Conservation (phyloP, 2,797 vertebrate species). For the Takifugu ocellatus region DNA sequence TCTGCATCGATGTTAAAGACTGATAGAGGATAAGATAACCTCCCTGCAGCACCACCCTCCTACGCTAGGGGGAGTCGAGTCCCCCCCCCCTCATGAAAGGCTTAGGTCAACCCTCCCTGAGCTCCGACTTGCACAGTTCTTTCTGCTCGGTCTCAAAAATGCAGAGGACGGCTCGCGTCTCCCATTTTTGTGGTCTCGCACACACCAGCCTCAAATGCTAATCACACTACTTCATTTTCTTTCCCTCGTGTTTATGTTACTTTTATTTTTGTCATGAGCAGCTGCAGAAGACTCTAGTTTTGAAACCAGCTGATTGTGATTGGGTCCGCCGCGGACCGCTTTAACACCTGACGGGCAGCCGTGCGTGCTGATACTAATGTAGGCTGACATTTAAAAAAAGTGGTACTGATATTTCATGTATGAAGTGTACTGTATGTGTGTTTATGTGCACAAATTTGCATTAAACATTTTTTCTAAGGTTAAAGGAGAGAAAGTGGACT, state of each 20-base stretch:
- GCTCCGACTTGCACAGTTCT: conserved; percentile 64
- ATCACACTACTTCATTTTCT: conserved; percentile 36
- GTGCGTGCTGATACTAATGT: conserved; percentile 67
- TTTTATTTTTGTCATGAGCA: conserved; percentile 29
- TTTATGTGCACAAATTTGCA: conserved; percentile 75
- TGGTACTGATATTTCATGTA: conserved; percentile 69
- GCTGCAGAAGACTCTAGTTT: conserved; percentile 52
- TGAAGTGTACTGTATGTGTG: conserved; percentile 75
- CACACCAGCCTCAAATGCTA: conserved; percentile 57
- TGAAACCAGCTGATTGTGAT: conserved; percentile 29
- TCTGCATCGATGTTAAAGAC: conserved; percentile 36
- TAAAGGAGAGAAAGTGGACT: conserved; percentile 32
- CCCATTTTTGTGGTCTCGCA: conserved; percentile 36
- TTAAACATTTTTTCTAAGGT: conserved; percentile 74
- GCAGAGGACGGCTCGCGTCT: conserved; percentile 44
- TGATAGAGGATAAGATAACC: conserved; percentile 28
- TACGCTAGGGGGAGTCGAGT: conserved; percentile 29
- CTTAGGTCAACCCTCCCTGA: conserved; percentile 45
- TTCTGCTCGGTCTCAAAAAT: conserved; percentile 43
- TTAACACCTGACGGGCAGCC: too few relatives aligned
- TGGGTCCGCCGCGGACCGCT: too few relatives aligned
- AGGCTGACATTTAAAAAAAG: conserved; percentile 64
- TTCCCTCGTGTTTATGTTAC: conserved; percentile 26
- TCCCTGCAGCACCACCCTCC: conserved; percentile 23
- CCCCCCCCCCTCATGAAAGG: conserved; percentile 19